These are phyloP conservation scores for Hemithea aestivaria DNA, from an alignment of 2,888 invertebrate species.

Conservation along the genomic window DNA sequence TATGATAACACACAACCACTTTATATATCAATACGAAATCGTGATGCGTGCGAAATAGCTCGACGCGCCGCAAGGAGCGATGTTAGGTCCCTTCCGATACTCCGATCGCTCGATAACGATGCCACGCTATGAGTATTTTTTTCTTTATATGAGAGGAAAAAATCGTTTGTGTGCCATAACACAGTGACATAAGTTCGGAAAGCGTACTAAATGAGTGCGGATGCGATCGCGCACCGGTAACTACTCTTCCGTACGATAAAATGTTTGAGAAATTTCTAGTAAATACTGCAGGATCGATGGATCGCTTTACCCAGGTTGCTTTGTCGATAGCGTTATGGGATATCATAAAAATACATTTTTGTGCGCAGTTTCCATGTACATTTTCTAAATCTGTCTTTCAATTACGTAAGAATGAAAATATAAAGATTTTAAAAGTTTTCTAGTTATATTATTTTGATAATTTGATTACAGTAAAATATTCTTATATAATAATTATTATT, in stretches of 20 bases:
- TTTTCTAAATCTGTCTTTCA: too few species aligned
- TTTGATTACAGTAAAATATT: too few species aligned
- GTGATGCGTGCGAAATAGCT: slow-evolving; percentile 22
- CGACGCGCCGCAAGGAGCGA: slow-evolving; percentile 23
- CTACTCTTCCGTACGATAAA: slow-evolving; percentile 71
- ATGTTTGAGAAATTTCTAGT: slow-evolving; percentile 54
- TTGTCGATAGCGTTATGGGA: not conserved
- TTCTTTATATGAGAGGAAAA: slow-evolving; percentile 27
- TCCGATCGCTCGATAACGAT: slow-evolving; percentile 62
- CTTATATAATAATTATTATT: too few species aligned
- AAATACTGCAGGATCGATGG: slow-evolving; percentile 14
- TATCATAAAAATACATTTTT: too few species aligned
- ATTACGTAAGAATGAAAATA: too few species aligned
- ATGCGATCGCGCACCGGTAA: slow-evolving; percentile 72
- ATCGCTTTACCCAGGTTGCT: slow-evolving; percentile 6
- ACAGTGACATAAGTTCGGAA: slow-evolving; percentile 42
- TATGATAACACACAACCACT: slow-evolving; percentile 36
- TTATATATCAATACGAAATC: slow-evolving; percentile 32
- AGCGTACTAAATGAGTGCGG: slow-evolving; percentile 57
- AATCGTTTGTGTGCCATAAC: slow-evolving; percentile 32
- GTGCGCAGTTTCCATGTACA: too few species aligned
- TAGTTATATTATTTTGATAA: too few species aligned
- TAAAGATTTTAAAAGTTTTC: slow-evolving; percentile 6
- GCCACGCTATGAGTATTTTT: slow-evolving; percentile 45
- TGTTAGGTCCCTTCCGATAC: slow-evolving; percentile 41